Base-by-base conservation (phyloP, 2,888 invertebrate species). In the Pinctada fucata region DNA sequence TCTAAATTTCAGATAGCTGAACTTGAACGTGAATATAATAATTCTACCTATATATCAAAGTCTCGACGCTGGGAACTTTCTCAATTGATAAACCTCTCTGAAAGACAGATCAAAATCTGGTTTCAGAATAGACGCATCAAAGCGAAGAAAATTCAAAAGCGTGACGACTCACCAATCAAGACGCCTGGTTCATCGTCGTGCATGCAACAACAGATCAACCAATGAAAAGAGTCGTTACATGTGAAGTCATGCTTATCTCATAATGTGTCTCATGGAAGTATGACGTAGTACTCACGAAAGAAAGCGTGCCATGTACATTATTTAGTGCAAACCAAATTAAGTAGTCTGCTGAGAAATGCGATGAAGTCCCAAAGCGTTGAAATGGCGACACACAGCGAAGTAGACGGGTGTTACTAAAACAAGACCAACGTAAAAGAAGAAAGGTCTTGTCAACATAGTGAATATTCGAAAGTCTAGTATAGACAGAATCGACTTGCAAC, bases 41-140 rank as follows among this genome's bases (percentile, higher is more conserved):
- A 96, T 94, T 98, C 98, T 94, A 97, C 98, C 80, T 99, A 99
- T 95, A 98, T 99, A 86, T 97, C 98, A 85, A 98, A 99, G 93
- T 98, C 99, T 93, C 97, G 98, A 93, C 95, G 98, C 86, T 98
- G 98, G 98, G 99, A 99, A 93, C 94, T 99, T 91, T 98, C 99
- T 90, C 95, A 98, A 87, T 97, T 97, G 93, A 94, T 99, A 85
- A 97, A 98, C 93, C 94, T 92, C 48, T 91, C 91, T 8, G 92
- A 92, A 83, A 85, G 92, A 78, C 92, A 92, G 81, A 92, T 92
- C 73, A 92, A 92, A 87, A 91, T 91, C 75, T 92, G 92, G 92
- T 92, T 92, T 85, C 92, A 92, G 84, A 92, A 92, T 81, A 84
- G 92, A 65, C 83, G 92, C 58, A 92, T 91, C 80, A 92, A 92